Evolutionary conservation across 2,888 invertebrate species (phyloP), one percentile per base, ranked within the genome.

Genomic region (Agrenia bidenticulata): DNA sequence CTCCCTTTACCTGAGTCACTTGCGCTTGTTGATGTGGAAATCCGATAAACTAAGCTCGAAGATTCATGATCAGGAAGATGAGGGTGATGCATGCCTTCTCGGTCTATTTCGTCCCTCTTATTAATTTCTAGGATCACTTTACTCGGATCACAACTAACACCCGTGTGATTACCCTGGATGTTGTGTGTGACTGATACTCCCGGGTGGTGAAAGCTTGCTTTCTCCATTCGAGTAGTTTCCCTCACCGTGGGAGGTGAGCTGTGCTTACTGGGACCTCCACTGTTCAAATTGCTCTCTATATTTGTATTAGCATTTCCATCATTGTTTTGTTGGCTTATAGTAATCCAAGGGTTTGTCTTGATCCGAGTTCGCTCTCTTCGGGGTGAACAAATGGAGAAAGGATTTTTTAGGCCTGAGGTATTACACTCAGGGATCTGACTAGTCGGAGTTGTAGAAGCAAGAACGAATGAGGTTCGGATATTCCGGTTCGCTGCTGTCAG

Each of bases 1-100:
- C 70, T 71, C 50, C 74, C 76, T 72, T 75, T 75, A 69, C 76
- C 76, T 67, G 76, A 76, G 68, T 76, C 76, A 65, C 69, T 67
- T 19, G 72, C 70, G 45, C 68, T 67, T 61, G 70, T 66, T n/a
- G 70, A 70, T 37, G 66, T 69, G 53, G 75, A 73, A 65, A 71
- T 71, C 11, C 73, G 65, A 59, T 68, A 67, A 37, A 69, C 60
- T 41, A 71, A 42, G 55, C 45, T 42, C 23, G 63, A 55, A 55
- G 64, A 39, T 24, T 54, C 54, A 27, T 54, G 54, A 51, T 51
- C 24, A 21, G 23, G 51, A 11, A 11, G 49, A 51, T 51, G 24
- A 51, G 23, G 51, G 4, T 51, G n/a, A 17, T 57, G 39, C 21
- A 57, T 27, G 4, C n/a, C 55, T 26, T 5, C n/a, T 27, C 5